A percentile compares a stretch with the other conserved stretches of the same genome.
These are phyloP conservation scores for Phallusia fumigata DNA, from an alignment of 23 tunicate species.

Conservation along the genomic window DNA sequence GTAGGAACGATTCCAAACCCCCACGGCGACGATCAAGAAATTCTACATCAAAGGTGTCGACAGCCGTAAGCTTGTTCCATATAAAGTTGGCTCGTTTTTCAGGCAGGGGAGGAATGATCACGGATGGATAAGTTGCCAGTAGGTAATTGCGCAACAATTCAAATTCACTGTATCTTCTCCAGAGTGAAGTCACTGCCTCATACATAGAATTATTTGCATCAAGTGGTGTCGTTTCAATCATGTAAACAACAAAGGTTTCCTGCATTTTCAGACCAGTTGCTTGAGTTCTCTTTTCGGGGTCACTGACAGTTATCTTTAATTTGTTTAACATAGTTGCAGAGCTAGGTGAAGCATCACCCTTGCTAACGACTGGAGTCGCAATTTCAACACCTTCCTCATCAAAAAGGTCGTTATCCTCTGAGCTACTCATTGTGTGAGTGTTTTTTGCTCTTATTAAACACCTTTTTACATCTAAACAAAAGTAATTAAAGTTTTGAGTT, in stretches of 20 bases:
- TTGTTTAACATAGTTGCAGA: constrained; percentile 31
- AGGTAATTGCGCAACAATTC: constrained; percentile 82
- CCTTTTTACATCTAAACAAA: no score
- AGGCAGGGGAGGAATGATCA: constrained; percentile 86
- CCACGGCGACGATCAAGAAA: constrained; percentile 76
- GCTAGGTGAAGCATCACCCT: background rate
- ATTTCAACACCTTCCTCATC: constrained; percentile 57
- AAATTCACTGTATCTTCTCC: constrained; percentile 92
- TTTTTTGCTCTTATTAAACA: background rate
- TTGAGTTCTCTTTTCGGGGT: constrained; percentile 77
- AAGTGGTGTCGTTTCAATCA: constrained; percentile 71
- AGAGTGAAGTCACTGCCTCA: constrained; percentile 64
- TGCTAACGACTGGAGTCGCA: constrained; percentile 3
- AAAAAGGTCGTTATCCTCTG: constrained; percentile 46
- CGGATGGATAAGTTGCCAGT: constrained; percentile 63
- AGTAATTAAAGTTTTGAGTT: no score
- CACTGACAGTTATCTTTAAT: constrained; percentile 69
- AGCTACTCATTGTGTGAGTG: constrained; percentile 3
- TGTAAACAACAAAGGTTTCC: constrained; percentile 78
- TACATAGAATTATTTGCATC: constrained; percentile 11
- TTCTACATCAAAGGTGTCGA: constrained; percentile 76
- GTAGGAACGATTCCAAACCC: constrained; percentile 82
- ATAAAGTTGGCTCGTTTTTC: constrained; percentile 81
- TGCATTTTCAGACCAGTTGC: constrained; percentile 78
- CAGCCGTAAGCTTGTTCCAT: constrained; percentile 77